Percentiles rank a stretch among this genome's conserved stretches.
phyloP scores from a whole-genome alignment of 2,888 invertebrate genomes.

The Clepsis dumicolana region DNA sequence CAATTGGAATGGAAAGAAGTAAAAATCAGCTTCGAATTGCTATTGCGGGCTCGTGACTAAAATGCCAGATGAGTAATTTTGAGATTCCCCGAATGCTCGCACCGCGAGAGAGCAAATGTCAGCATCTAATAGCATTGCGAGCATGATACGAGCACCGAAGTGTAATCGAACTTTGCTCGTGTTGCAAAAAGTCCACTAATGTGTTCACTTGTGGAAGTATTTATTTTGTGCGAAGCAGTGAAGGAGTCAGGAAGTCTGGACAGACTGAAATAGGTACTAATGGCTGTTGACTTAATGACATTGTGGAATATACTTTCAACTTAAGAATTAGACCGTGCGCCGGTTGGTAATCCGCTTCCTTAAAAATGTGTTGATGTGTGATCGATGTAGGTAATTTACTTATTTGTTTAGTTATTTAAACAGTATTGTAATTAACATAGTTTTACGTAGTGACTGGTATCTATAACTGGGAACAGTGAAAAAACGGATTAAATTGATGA shows the following conservation, averaged over 20 bases:
- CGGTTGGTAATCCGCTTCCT: neutral
- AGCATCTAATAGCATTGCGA: conserved; percentile 80
- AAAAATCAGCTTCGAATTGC: conserved; percentile 81
- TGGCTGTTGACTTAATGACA: neutral
- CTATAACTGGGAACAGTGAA: too few relatives aligned
- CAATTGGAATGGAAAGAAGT: conserved; percentile 84
- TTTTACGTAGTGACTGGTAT: too few relatives aligned
- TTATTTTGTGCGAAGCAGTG: conserved; percentile 6
- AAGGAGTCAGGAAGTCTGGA: neutral
- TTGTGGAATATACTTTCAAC: neutral
- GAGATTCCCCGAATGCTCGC: conserved; percentile 78
- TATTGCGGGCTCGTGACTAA: conserved; percentile 77
- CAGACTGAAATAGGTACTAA: neutral
- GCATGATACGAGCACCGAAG: conserved; percentile 69
- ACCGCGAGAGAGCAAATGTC: conserved; percentile 77
- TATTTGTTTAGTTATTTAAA: too few relatives aligned
- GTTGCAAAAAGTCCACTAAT: conserved; percentile 59
- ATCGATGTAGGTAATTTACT: too few relatives aligned
- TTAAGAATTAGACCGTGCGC: too few relatives aligned
- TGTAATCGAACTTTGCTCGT: conserved; percentile 73
- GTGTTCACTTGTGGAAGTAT: conserved; percentile 45
- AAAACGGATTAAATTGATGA: too few relatives aligned
- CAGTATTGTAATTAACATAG: too few relatives aligned
- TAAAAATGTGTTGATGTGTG: neutral
- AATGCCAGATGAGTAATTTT: conserved; percentile 84